Evolutionary conservation across 2,113 vertebrate genomes (phyloP).

Genomic region (Neolamprologus toae): DNA sequence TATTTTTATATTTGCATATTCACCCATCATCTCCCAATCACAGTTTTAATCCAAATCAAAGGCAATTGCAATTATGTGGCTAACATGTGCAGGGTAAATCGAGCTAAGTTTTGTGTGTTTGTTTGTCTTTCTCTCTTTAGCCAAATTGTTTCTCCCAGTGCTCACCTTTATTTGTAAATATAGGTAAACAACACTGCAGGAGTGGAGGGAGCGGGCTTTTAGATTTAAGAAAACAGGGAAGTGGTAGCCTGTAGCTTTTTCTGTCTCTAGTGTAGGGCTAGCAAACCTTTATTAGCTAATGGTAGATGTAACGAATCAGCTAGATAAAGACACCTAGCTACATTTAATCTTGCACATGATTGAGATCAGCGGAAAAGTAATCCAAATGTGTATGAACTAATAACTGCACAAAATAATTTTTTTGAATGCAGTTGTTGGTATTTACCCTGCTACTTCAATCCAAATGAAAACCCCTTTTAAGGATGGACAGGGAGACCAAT

Average conservation of each 20-base stretch:
- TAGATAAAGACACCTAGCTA: neutral
- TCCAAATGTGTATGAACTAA: neutral
- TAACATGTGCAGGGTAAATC: neutral
- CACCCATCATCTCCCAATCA: neutral
- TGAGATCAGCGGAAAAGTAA: neutral
- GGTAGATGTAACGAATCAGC: neutral
- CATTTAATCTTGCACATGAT: neutral
- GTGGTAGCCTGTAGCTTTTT: neutral
- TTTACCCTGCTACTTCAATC: neutral
- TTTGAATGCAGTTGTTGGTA: neutral
- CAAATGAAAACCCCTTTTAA: neutral
- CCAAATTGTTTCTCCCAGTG: neutral
- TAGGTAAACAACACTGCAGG: neutral
- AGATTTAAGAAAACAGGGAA: neutral
- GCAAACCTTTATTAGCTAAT: neutral
- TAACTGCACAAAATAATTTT: neutral
- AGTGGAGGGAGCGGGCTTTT: neutral
- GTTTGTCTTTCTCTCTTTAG: neutral
- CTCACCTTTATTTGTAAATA: neutral
- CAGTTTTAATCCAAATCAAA: neutral
- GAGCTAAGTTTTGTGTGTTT: neutral
- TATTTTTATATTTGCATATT: neutral
- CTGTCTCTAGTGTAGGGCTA: neutral
- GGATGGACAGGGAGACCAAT: neutral
- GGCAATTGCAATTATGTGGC: too few relatives aligned